Conservation (phyloP, 2,888 invertebrate genomes). For the Fragum whitleyi region DNA sequence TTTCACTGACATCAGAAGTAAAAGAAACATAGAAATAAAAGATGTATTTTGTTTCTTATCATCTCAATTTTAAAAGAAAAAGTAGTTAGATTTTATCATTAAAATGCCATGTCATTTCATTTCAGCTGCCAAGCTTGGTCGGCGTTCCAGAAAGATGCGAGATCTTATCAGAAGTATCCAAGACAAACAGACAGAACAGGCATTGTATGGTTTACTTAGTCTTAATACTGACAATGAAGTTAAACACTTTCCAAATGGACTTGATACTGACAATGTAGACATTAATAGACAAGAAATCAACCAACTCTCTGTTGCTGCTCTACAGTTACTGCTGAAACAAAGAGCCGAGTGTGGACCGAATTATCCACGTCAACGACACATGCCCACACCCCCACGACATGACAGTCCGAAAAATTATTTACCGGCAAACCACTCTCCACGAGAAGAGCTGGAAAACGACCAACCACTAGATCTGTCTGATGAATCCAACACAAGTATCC, state of each 20-base stretch:
- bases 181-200: slow-evolving; percentile 84
- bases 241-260: slow-evolving; percentile 49
- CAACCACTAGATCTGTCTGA: slow-evolving; percentile 65
- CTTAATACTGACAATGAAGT: slow-evolving; percentile 78
- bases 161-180: slow-evolving; percentile 84
- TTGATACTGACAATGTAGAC: slow-evolving; percentile 54
- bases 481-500: slow-evolving; percentile 57
- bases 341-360: slow-evolving; percentile 69
- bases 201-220: slow-evolving; percentile 84
- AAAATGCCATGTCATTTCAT: slow-evolving; percentile 5
- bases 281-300: slow-evolving; percentile 66
- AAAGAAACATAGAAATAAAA: too few species aligned
- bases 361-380: slow-evolving; percentile 56
- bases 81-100: too few species aligned
- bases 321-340: slow-evolving; percentile 77
- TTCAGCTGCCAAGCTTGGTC: slow-evolving; percentile 84
- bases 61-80: too few species aligned
- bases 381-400: slow-evolving; percentile 52
- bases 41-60: too few species aligned
- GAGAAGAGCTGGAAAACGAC: slow-evolving; percentile 44
- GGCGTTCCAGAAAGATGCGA: slow-evolving; percentile 84
- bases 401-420: slow-evolving; percentile 54
- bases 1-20: too few species aligned
- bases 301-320: slow-evolving; percentile 78
- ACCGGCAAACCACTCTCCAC: slow-evolving; percentile 34